Conservation (phyloP, 2,113 vertebrate genomes). For the Rhagologus leucostigma region DNA sequence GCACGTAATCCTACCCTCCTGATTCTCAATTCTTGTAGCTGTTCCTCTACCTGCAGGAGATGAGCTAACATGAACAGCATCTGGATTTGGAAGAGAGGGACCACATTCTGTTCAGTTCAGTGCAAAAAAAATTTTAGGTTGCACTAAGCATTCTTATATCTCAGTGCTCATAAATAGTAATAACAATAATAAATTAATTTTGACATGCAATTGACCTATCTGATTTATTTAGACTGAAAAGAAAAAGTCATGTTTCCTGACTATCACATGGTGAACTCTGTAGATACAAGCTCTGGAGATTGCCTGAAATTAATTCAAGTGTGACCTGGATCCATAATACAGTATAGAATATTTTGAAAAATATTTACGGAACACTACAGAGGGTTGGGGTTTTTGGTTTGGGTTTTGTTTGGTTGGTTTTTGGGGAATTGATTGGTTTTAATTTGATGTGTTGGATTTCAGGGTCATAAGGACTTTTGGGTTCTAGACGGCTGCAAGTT, state of each 20-base stretch:
- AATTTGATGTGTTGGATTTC: background rate
- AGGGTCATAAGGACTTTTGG: background rate
- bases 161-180: background rate
- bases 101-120: background rate
- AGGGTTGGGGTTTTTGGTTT: background rate
- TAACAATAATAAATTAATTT: background rate
- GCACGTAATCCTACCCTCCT: background rate
- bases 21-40: background rate
- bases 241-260: background rate
- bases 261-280: background rate
- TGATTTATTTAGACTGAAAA: background rate
- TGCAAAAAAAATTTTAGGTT: background rate
- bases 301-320: background rate
- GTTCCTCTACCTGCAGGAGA: background rate
- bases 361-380: background rate
- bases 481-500: background rate
- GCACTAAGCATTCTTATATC: background rate
- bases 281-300: background rate
- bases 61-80: background rate
- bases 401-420: background rate
- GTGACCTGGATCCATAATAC: background rate
- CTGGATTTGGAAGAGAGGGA: background rate
- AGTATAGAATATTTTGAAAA: background rate
- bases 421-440: background rate
- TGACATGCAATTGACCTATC: background rate